Percentiles rank a stretch among this genome's conserved stretches.
phyloP scores from a whole-genome alignment of 2,113 vertebrate species.

The Hydrochoerus hydrochaeris region DNA sequence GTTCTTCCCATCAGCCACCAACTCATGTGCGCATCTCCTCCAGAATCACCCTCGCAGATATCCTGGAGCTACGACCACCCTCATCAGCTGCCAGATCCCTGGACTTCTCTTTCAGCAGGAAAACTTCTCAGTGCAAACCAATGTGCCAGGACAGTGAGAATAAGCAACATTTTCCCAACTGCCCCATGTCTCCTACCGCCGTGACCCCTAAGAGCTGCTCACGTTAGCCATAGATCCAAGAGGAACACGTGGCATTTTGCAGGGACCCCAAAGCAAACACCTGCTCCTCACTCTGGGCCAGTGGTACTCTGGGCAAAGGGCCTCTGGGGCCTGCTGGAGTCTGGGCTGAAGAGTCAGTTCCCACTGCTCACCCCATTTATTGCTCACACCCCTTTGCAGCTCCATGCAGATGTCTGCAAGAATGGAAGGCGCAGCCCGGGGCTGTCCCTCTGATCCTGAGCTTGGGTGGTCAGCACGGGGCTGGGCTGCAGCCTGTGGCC shows the following conservation, averaged over 20 bases:
- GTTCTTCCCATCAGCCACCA: too few species aligned
- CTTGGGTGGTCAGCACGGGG: not conserved
- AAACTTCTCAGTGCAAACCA: not conserved
- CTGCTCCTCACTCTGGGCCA: not conserved
- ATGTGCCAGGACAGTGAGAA: too few species aligned
- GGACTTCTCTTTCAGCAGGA: not conserved
- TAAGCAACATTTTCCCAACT: not conserved
- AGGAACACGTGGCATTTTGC: not conserved
- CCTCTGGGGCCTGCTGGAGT: not conserved
- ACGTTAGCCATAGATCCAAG: not conserved
- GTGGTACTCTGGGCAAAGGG: not conserved
- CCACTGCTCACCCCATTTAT: not conserved
- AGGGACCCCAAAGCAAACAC: not conserved
- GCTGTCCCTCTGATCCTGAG: not conserved
- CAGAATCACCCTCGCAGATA: not conserved
- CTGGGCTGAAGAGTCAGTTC: not conserved
- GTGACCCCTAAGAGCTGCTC: not conserved
- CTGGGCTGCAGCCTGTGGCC: not conserved
- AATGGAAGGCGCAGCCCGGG: fast-evolving
- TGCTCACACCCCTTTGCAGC: not conserved
- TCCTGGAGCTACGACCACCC: fast-evolving
- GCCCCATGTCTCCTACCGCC: not conserved
- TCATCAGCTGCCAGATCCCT: too few species aligned
- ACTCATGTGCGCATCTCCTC: not conserved
- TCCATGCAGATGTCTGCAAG: not conserved